Base-by-base conservation (phyloP, 2,797 vertebrate genomes). In the Tauraco hartlaubi region DNA sequence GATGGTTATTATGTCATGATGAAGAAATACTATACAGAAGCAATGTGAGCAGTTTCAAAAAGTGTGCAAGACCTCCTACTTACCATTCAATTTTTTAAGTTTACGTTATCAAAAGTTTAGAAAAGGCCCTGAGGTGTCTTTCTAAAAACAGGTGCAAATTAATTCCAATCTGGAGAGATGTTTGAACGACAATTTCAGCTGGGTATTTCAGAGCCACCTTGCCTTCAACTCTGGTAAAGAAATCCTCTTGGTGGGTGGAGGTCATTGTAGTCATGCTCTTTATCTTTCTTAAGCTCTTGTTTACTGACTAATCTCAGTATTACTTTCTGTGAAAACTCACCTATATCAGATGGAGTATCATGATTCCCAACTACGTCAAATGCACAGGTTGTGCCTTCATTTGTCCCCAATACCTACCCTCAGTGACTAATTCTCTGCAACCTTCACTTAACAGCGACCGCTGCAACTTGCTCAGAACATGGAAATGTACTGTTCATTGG, bases 61-160 rank as follows among this genome's bases (percentile, higher is more conserved):
- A 67, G 23, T 0, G 1, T 67, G 79, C 87, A 86, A 5, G 6
- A 80, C 21, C 13, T 79, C 68, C 86, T 75, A 78, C 22, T 86
- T 58, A 52, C 7, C 41, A 37, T 64, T 92, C 73, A 81, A 82
- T 75, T 81, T 91, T 92, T 94, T 85, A 95, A 90, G 61, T 46
- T 44, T 8, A 33, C 56, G 85, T 35, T 22, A 91, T 67, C 66
- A 92, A 90, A 88, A 66, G 48, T 87, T 76, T 75, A 69, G 46
- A 96, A 95, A 95, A 95, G 49, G 84, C 83, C 78, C 54, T 21
- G 37, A 88, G 51, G 25, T 62, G n/a, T 93, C 71, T 89, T 21
- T 62, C 73, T 88, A 52, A 95, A 94, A 93, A 62, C 15, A 80
- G 52, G 39, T 29, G 48, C 62, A 89, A 92, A 90, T 31, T 51